Evolutionary conservation across 2,888 invertebrate genomes (phyloP).

Genomic region (Diaprepes abbreviatus): DNA sequence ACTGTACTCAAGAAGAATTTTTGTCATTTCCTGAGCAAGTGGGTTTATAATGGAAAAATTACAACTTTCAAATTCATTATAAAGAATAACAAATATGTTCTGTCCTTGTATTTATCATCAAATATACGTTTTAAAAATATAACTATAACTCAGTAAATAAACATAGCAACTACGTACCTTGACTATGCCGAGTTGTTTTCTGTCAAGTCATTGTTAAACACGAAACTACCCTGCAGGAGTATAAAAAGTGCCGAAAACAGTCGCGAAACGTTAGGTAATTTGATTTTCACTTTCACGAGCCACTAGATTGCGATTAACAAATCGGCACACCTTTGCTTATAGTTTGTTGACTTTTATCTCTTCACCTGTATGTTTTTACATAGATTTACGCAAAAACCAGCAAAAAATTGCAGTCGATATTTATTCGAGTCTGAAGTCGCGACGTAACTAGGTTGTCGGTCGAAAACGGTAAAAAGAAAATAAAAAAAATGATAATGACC

Average conservation of each 20-base stretch:
- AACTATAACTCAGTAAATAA: constrained; percentile 16
- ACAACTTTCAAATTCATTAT: too few species aligned
- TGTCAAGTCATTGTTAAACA: constrained; percentile 47
- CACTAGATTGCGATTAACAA: constrained; percentile 59
- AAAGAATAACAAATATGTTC: too few species aligned
- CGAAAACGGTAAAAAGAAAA: constrained; percentile 36
- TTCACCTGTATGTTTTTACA: constrained; percentile 8
- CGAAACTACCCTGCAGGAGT: constrained; percentile 26
- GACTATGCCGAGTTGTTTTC: constrained; percentile 39
- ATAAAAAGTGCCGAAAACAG: constrained; percentile 27
- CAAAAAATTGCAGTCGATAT: constrained; percentile 1
- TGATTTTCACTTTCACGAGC: constrained; percentile 67
- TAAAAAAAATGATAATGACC: constrained; percentile 33
- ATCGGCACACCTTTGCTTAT: constrained; percentile 65
- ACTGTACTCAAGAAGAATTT: constrained; percentile 30
- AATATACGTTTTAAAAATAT: too few species aligned
- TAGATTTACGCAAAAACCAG: not conserved
- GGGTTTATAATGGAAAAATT: constrained; percentile 9
- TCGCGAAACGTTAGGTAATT: constrained; percentile 59
- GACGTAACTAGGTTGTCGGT: constrained; percentile 5
- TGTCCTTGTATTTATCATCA: too few species aligned
- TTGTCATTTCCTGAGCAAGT: constrained; percentile 25
- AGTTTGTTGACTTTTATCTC: constrained; percentile 66
- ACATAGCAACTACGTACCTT: constrained; percentile 57
- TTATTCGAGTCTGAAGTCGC: constrained; percentile 13